phyloP scores from a whole-genome alignment of 2,113 vertebrate species.

The Tragulus kanchil region DNA sequence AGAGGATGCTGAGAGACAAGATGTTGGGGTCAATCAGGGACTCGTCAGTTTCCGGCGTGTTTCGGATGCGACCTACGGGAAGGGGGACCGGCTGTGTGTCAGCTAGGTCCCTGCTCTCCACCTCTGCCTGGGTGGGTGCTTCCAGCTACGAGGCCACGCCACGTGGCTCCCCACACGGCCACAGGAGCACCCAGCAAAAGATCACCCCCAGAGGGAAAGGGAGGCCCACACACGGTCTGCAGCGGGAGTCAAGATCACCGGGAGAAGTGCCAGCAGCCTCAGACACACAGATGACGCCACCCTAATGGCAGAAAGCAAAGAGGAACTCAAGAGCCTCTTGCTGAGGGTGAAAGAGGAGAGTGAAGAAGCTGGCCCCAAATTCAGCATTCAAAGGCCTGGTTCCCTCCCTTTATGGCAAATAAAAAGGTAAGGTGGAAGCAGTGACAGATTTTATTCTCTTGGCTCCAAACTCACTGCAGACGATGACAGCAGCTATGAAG shows the following conservation, averaged over 20 bases:
- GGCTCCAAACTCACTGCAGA: not conserved
- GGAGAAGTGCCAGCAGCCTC: not conserved
- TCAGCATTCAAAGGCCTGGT: not conserved
- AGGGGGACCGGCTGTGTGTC: accelerated
- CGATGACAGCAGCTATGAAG: not conserved
- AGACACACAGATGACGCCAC: not conserved
- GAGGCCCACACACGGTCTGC: not conserved
- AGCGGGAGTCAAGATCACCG: not conserved
- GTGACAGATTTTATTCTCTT: not conserved
- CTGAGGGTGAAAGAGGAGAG: not conserved
- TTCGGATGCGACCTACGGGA: slow-evolving; percentile 94
- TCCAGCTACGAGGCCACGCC: accelerated
- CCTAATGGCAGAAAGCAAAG: not conserved
- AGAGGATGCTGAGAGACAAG: slow-evolving; percentile 97
- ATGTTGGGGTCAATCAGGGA: slow-evolving; percentile 97
- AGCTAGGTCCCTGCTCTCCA: not conserved
- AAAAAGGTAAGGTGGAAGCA: not conserved
- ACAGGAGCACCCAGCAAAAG: accelerated
- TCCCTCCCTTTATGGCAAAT: not conserved
- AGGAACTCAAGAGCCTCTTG: not conserved
- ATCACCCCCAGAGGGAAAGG: accelerated
- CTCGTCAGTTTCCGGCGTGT: slow-evolving; percentile 95
- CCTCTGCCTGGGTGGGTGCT: not conserved
- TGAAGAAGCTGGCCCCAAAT: not conserved
- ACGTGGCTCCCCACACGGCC: accelerated